phyloP scores from a whole-genome alignment of 2,797 vertebrate species.

The Antrozous pallidus region DNA sequence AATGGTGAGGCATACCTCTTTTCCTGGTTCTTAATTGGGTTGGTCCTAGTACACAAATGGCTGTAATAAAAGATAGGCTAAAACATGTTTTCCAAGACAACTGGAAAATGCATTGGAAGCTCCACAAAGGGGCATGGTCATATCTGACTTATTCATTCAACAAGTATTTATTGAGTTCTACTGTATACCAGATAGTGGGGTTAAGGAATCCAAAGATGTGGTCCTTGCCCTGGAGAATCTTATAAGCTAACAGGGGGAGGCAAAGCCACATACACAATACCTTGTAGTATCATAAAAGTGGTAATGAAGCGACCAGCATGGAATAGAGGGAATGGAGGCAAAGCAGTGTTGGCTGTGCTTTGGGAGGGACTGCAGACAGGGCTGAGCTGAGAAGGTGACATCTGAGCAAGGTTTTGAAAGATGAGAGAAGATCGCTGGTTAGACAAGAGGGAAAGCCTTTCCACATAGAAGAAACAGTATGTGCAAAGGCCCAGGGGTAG shows the following conservation, averaged over 20 bases:
- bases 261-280: fast-evolving
- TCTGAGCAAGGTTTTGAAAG: neutral
- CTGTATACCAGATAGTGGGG: neutral
- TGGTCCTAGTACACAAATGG: slow-evolving; percentile 8
- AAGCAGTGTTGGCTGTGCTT: neutral
- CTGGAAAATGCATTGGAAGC: neutral
- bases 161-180: neutral
- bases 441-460: neutral
- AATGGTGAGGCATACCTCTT: neutral
- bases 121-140: neutral
- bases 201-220: neutral
- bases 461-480: neutral
- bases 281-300: neutral
- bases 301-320: neutral
- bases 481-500: neutral
- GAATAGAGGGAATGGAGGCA: neutral
- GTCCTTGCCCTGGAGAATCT: neutral
- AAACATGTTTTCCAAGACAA: neutral
- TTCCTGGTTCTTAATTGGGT: slow-evolving; percentile 19
- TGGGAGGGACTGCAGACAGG: neutral
- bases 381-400: neutral
- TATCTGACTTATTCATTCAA: neutral
- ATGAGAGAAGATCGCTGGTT: neutral
- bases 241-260: neutral
- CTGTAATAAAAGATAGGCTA: neutral